Percentiles rank a stretch among this genome's conserved stretches.
These are phyloP conservation scores for Taeniopygia guttata DNA, from an alignment of 2,797 vertebrate genomes.

Conservation along the genomic window DNA sequence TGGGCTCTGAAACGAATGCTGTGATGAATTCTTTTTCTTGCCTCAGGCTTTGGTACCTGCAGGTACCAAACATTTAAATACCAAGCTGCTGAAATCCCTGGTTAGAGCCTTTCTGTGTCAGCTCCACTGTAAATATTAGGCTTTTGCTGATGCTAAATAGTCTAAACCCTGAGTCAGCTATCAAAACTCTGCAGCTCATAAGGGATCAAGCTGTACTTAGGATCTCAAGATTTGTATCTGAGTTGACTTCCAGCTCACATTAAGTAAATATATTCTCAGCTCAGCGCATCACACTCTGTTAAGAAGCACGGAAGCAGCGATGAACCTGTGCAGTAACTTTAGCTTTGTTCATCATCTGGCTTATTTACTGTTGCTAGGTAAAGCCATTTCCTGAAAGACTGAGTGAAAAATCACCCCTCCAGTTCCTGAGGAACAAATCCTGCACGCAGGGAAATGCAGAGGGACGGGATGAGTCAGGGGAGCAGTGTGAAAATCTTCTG, in stretches of 20 bases:
- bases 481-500: neutral
- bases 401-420: conserved; percentile 11
- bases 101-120: conserved; percentile 25
- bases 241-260: conserved; percentile 48
- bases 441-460: neutral
- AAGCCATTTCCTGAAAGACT: conserved; percentile 4
- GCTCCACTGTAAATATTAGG: conserved; percentile 41
- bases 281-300: conserved; percentile 19
- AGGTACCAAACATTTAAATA: conserved; percentile 24
- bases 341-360: neutral
- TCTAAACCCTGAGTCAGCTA: conserved; percentile 63
- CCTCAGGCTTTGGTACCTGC: neutral
- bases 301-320: neutral
- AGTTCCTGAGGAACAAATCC: neutral
- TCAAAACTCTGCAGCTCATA: conserved; percentile 38
- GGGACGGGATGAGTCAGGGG: conserved; percentile 4
- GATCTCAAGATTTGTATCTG: conserved; percentile 28
- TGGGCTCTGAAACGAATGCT: neutral
- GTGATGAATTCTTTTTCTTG: neutral
- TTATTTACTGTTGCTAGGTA: conserved; percentile 32
- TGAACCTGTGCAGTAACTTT: neutral
- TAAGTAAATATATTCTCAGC: conserved; percentile 46
- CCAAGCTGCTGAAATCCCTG: conserved; percentile 12
- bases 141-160: conserved; percentile 55
- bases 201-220: conserved; percentile 31